These are phyloP conservation scores for Corella eumyota DNA, from an alignment of 23 tunicate genomes.

Conservation along the genomic window DNA sequence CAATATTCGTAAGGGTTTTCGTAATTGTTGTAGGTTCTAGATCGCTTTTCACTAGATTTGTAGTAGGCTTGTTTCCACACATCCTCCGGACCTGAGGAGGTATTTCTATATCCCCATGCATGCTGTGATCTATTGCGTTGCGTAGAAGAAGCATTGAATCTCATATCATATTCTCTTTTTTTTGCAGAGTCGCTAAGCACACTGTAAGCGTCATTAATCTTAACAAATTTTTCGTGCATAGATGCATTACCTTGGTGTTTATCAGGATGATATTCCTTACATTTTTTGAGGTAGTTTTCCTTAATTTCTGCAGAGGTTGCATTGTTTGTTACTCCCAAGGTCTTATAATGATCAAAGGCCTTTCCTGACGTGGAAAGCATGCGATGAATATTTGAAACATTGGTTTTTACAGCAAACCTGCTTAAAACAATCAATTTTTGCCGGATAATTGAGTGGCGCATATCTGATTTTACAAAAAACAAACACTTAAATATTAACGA, in stretches of 20 bases:
- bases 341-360: constrained; percentile 8
- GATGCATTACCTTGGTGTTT: constrained; percentile 14
- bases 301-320: constrained; percentile 26
- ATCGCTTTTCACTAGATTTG: too few relatives aligned
- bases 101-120: constrained; percentile 2
- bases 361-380: neutral
- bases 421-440: too few relatives aligned
- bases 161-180: constrained; percentile 12
- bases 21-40: too few relatives aligned
- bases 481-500: too few relatives aligned
- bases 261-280: constrained; percentile 40
- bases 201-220: constrained; percentile 26
- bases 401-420: too few relatives aligned
- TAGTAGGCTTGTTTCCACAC: constrained; percentile 31
- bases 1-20: too few relatives aligned
- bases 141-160: neutral
- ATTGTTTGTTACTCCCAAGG: constrained; percentile 10
- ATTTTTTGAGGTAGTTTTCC: constrained; percentile 19
- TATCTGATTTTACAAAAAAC: too few relatives aligned
- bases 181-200: constrained; percentile 7
- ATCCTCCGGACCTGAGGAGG: constrained; percentile 26
- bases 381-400: too few relatives aligned
- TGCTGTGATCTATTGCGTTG: neutral
- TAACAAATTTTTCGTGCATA: constrained; percentile 44
- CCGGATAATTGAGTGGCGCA: too few relatives aligned